Evolutionary conservation across 2,888 invertebrate species (phyloP).

Genomic region (Lasioglossum lativentre): DNA sequence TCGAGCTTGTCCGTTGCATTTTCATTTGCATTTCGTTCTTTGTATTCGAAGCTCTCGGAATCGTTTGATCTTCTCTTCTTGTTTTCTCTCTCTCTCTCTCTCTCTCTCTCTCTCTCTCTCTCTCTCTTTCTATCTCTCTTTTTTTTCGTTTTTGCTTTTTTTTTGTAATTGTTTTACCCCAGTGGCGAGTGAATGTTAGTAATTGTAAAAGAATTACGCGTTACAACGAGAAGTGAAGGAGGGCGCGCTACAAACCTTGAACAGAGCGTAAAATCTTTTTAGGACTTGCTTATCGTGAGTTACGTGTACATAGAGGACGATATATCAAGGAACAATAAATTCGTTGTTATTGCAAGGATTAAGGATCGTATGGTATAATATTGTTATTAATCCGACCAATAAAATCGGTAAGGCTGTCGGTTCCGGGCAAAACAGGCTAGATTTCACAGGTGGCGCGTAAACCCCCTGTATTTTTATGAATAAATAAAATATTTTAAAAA

Average conservation of each 20-base stretch:
- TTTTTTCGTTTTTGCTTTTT: neutral
- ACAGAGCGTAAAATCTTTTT: conserved; percentile 35
- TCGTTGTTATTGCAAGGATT: conserved; percentile 56
- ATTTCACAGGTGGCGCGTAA: conserved; percentile 69
- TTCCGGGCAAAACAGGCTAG: conserved; percentile 69
- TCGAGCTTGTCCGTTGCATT: conserved; percentile 55
- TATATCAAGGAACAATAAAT: conserved; percentile 53
- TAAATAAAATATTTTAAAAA: conserved; percentile 84
- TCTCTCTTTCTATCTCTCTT: neutral
- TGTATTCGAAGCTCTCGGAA: conserved; percentile 25
- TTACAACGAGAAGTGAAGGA: conserved; percentile 48
- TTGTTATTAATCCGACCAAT: conserved; percentile 60
- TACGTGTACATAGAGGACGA: conserved; percentile 53
- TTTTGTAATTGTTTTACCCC: conserved; percentile 12
- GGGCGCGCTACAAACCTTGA: conserved; percentile 38
- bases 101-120: neutral
- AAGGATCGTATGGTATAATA: conserved; percentile 52
- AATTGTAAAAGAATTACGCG: conserved; percentile 26
- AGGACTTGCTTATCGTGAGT: conserved; percentile 35
- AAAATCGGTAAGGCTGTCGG: conserved; percentile 60
- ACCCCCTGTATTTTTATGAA: conserved; percentile 84
- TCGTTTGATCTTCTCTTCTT: conserved; percentile 17
- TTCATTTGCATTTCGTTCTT: conserved; percentile 52
- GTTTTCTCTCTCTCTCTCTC: neutral
- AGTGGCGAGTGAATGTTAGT: conserved; percentile 33